Conservation (phyloP, 2,113 vertebrate genomes). For the Ramphastos sulfuratus region DNA sequence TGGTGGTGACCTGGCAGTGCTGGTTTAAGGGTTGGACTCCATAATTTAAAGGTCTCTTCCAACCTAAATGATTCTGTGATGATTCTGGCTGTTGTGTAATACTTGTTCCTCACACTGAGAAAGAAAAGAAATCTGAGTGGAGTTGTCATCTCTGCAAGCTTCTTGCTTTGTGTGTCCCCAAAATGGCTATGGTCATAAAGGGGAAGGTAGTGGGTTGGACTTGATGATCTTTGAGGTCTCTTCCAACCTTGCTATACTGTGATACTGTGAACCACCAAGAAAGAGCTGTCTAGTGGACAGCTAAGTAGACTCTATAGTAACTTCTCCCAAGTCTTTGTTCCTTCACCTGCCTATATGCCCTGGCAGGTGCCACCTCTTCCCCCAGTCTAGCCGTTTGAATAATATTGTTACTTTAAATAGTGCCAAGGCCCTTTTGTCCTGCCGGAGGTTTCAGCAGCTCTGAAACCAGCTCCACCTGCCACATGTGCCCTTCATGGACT, state of each 20-base stretch:
- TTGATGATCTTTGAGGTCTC: too few relatives aligned
- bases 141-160: neutral
- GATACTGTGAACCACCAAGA: neutral
- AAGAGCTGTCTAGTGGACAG: neutral
- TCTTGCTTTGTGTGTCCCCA: neutral
- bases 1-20: neutral
- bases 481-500: neutral
- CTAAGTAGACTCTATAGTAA: neutral
- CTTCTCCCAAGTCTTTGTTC: neutral
- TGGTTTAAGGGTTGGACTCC: fast-evolving
- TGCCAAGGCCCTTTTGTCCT: neutral
- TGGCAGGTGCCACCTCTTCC: neutral
- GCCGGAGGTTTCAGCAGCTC: neutral
- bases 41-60: neutral
- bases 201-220: too few relatives aligned
- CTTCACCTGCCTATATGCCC: neutral
- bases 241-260: too few relatives aligned
- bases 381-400: neutral
- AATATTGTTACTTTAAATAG: neutral
- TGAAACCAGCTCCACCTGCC: neutral
- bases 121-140: neutral
- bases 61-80: neutral
- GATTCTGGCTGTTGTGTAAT: neutral
- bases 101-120: neutral
- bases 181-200: too few relatives aligned